Conservation (phyloP, 1,140 invertebrate genomes). For the Macrosteles quadrilineatus region DNA sequence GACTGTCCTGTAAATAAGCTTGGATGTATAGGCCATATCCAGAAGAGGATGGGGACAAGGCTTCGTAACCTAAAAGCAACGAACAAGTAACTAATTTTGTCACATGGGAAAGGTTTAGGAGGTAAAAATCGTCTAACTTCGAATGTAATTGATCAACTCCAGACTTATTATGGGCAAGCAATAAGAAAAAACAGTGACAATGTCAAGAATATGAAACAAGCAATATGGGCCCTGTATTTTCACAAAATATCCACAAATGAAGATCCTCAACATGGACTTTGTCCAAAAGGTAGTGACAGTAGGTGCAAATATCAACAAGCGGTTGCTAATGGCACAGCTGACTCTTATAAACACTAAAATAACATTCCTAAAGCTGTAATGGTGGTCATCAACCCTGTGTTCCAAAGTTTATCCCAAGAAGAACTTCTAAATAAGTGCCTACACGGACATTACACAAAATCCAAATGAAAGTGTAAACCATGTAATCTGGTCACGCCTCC, state of each 20-base stretch:
- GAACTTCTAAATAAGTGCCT: constrained; percentile 33
- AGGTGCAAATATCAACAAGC: constrained; percentile 46
- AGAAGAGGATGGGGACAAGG: constrained; percentile 31
- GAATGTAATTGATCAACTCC: constrained; percentile 18
- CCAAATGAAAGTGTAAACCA: constrained; percentile 39
- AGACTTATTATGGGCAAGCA: constrained; percentile 34
- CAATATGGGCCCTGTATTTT: constrained; percentile 31
- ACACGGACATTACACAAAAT: constrained; percentile 39
- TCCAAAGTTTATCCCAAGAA: constrained; percentile 33
- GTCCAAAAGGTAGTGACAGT: constrained; percentile 41
- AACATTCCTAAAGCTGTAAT: constrained; percentile 8
- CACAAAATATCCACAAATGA: constrained; percentile 15
- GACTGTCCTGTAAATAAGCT: constrained; percentile 34
- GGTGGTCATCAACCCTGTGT: constrained; percentile 38
- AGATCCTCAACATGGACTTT: constrained; percentile 36
- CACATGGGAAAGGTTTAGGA: constrained; percentile 4
- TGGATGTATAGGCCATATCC: constrained; percentile 36
- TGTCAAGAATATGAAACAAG: constrained; percentile 33
- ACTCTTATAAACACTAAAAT: not conserved
- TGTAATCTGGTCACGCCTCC: constrained; percentile 40
- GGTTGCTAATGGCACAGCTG: constrained; percentile 7
- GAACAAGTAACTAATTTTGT: not conserved
- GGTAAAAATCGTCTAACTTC: constrained; percentile 10
- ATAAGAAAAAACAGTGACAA: constrained; percentile 21
- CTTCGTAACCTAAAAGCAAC: constrained; percentile 21